Evolutionary conservation across 1,140 invertebrate genomes (phyloP).

Genomic region (Anadara kagoshimensis): DNA sequence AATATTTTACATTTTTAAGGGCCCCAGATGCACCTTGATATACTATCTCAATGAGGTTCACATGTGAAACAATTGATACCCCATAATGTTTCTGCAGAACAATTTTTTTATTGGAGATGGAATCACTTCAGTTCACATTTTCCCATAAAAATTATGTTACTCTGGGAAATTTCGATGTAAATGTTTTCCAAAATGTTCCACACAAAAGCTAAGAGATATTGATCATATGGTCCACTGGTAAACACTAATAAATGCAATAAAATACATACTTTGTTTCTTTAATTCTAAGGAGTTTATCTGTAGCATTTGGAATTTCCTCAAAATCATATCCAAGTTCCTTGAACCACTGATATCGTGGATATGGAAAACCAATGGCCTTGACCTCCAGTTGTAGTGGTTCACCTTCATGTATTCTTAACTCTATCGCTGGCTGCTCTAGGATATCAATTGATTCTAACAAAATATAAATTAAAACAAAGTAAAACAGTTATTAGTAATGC

Average conservation of each 20-base stretch:
- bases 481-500: neutral
- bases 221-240: no score
- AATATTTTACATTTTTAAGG: neutral
- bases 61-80: no score
- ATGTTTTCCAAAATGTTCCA: no score
- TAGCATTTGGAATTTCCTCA: constrained; percentile 30
- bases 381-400: constrained; percentile 38
- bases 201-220: no score
- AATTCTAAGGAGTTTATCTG: constrained; percentile 32
- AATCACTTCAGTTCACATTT: no score
- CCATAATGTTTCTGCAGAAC: no score
- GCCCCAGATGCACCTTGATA: neutral
- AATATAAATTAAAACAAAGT: neutral
- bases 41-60: neutral
- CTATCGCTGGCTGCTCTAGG: constrained; percentile 25
- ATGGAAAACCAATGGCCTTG: constrained; percentile 50
- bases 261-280: constrained; percentile 35
- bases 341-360: constrained; percentile 59
- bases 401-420: constrained; percentile 34
- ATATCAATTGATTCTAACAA: constrained; percentile 46
- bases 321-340: constrained; percentile 29
- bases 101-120: no score
- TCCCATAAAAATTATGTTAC: no score
- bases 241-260: no score
- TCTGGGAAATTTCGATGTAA: no score